Evolutionary conservation across 2,888 invertebrate species (phyloP), one percentile per base, ranked within the genome.

Genomic region (Phasia obesa): DNA sequence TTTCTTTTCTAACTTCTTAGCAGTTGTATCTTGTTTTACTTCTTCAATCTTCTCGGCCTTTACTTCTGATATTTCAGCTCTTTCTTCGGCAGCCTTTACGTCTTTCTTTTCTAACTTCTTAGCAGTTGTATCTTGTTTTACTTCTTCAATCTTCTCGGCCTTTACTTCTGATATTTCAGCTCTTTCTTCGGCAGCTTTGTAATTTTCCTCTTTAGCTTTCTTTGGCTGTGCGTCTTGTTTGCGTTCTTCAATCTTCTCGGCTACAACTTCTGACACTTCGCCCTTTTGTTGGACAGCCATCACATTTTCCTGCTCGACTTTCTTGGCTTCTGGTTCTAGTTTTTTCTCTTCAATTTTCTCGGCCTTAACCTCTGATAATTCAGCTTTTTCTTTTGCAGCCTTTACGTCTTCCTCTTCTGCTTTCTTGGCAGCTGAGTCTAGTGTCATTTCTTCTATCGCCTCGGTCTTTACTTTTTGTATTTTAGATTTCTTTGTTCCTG

Each of bases 161-260:
- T 70, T 59, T 13, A 49, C 44, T 55, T 86, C 84, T 11, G 84
- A 81, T 5, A 57, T 64, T 49, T 82, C 75, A 4, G 59, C 70
- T 42, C 69, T 65, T 2, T 51, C 21, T 38, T 79, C 60, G 5
- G 60, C 59, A 7, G 42, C n/a, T n/a, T n/a, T n/a, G n/a, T n/a
- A n/a, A n/a, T n/a, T n/a, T 59, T 23, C 47, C 9, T 27, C 5
- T 25, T 73, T 51, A n/a, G 51, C 2, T 55, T 65, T 73, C 42
- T 74, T 47, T n/a, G n/a, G n/a, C n/a, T n/a, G n/a, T n/a, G n/a
- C n/a, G n/a, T n/a, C n/a, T n/a, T n/a, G n/a, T n/a, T n/a, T n/a
- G n/a, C n/a, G n/a, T 7, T 64, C 55, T 35, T 77, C 53, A 0
- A 51, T 49, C 9, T 73, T 47, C 11, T 81, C 75, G 1, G 69